Base-by-base conservation (phyloP, 2,113 vertebrate species). In the Chaetops frenatus region DNA sequence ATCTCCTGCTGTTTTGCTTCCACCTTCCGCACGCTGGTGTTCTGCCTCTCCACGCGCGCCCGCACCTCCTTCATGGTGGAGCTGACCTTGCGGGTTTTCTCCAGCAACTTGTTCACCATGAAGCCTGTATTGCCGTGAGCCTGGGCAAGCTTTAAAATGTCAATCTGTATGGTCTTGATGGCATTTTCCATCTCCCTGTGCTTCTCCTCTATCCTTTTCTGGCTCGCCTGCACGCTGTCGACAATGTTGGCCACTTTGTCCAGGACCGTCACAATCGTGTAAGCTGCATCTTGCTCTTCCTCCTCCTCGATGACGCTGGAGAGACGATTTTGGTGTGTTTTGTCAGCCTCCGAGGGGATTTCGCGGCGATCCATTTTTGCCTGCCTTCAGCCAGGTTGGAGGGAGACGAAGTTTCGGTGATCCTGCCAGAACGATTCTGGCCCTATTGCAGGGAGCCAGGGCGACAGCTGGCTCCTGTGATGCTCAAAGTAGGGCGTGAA, bases 171-270 rank as follows among this genome's bases (percentile, higher is more conserved):
- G 33, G 97, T 98, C 83, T 98, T 98, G 95, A 99, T 98, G 82
- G 98, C 98, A 12, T 97, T 98, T 95, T 98, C 99, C 97, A 99
- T 99, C 47, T 98, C 98, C 96, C 98, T 96, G 83, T 99, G 99
- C 44, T 98, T 98, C 91, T 99, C 99, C 67, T 99, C 99, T 96
- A 99, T 99, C 80, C 99, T 98, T 57, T 98, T 99, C 97, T 99
- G 99, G 96, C 99, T 98, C 2, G 98, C 98, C 97, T 99, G 99
- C 60, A 99, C 99, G 0, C 98, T 98, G 95, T 99, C 99, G 81
- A 99, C 99, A 23, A 99, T 99, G 54, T 98, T 98, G 35, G 99
- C 99, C 36, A 99, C 99, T 50, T 98, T 99, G 97, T 99, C 99
- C 97, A 99, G 98, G 90, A 99, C 98, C 0, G 99, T 99, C 94